A percentile compares a stretch with the other conserved stretches of the same genome.
These are phyloP conservation scores for Zapus hudsonius DNA, from an alignment of 2,113 vertebrate species.

Conservation along the genomic window DNA sequence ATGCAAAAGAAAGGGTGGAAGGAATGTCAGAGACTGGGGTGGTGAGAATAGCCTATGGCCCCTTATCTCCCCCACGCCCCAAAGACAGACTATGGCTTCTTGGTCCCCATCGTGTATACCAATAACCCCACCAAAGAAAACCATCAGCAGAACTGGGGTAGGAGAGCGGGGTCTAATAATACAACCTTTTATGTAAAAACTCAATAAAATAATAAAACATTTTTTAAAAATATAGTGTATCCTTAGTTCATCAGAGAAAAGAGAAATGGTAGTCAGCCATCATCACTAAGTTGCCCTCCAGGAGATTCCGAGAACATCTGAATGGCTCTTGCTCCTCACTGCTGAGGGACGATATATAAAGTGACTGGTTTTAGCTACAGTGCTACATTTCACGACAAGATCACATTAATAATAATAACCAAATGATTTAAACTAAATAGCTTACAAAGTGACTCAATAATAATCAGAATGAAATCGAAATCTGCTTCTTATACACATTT, in stretches of 20 bases:
- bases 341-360: not conserved
- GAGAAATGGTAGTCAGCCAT: not conserved
- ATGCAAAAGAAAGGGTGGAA: too few species aligned
- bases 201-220: too few species aligned
- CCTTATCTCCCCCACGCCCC: too few species aligned
- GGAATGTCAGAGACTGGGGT: too few species aligned
- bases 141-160: too few species aligned
- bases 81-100: too few species aligned
- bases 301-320: not conserved
- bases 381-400: not conserved
- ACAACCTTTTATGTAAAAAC: too few species aligned
- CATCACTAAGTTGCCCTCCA: not conserved
- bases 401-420: not conserved
- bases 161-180: too few species aligned
- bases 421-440: not conserved
- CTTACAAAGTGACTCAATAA: not conserved
- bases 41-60: too few species aligned
- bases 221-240: too few species aligned
- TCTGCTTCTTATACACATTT: not conserved
- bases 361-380: not conserved
- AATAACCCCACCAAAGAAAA: too few species aligned
- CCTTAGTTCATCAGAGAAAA: not conserved
- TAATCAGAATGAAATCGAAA: not conserved
- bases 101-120: too few species aligned
- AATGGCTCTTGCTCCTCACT: not conserved